Evolutionary conservation across 2,113 vertebrate species (phyloP), one percentile per base, ranked within the genome.

Genomic region (Rhinogobius similis): DNA sequence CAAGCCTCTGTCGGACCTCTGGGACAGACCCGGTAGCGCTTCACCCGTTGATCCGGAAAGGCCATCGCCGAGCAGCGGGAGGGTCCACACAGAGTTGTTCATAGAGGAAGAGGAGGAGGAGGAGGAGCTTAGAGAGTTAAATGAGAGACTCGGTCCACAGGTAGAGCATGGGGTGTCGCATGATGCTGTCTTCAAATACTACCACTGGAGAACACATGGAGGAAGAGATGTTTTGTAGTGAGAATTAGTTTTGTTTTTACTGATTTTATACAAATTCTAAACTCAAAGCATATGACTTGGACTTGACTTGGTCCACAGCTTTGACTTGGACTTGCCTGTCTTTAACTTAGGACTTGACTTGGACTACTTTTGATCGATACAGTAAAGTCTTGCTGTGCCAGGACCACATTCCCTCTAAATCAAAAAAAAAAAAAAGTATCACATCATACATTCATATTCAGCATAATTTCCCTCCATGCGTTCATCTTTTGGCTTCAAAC

Each of bases 91-190:
- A 59, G 88, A 92, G 77, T 88, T 98, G 72, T 94, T 94, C 87
- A 96, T 98, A 89, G 90, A 94, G 81, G 97, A 99, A 82, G 94
- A 95, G 61, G 80, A 41, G 16, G 39, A 63, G 77, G 93, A 93
- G 44, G 70, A 70, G 26, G 55, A 70, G 29, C 16, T 63, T 24
- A 63, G 36, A 23, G 23, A 80, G 76, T 82, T 73, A 69, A 82
- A 81, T 73, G 90, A 93, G 87, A 87, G 87, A 81, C 79, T 86
- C 75, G 61, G 29, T 66, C 76, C 90, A 84, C 91, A 96, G 96
- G 96, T 98, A 98, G 91, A 84, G 68, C 87, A 84, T 84, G 79
- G 70, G 75, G 87, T 88, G 86, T 79, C 66, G 68, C 23, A 59
- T 36, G 72, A 23, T 50, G 16, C 23, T 69, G 65, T 59, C 72